These are phyloP conservation scores for Catharus ustulatus DNA, from an alignment of 2,797 vertebrate genomes.

Conservation along the genomic window DNA sequence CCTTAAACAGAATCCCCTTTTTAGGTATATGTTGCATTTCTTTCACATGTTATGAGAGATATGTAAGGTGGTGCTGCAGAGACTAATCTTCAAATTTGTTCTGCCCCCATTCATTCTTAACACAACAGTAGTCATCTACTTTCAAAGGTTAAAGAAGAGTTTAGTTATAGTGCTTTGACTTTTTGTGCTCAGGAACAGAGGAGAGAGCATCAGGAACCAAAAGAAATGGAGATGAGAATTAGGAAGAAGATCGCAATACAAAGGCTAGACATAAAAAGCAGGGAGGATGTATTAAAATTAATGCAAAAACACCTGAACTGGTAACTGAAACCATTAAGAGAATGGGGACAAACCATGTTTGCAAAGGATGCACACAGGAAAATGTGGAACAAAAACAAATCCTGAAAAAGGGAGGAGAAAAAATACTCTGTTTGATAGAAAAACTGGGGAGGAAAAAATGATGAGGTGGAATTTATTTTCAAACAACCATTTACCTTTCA, in stretches of 20 bases:
- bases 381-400: not conserved
- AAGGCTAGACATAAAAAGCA: not conserved
- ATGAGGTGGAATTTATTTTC: not conserved
- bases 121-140: not conserved
- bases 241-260: not conserved
- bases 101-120: not conserved
- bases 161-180: not conserved
- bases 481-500: not conserved
- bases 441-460: not conserved
- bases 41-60: not conserved
- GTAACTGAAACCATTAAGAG: not conserved
- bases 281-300: not conserved
- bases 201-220: not conserved
- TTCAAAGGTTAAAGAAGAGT: not conserved
- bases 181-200: not conserved
- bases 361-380: fast-evolving
- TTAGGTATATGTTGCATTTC: not conserved
- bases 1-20: not conserved
- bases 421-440: not conserved
- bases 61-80: not conserved
- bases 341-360: not conserved
- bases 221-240: not conserved
- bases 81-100: not conserved
- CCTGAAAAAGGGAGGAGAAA: not conserved
- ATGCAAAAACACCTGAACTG: not conserved